phyloP scores from a whole-genome alignment of 2,113 vertebrate species.

The Callipepla californica region DNA sequence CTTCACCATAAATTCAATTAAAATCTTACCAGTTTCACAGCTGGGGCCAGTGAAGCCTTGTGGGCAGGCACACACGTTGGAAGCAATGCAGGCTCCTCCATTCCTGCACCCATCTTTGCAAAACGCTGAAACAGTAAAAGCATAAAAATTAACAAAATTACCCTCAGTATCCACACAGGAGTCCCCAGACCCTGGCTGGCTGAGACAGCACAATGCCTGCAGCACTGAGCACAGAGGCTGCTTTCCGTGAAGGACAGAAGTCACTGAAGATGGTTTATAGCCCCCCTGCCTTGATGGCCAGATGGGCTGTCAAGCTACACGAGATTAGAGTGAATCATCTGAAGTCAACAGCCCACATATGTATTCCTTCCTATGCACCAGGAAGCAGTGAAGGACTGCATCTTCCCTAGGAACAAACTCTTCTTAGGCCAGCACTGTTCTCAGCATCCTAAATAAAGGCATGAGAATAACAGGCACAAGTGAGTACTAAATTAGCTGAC shows the following conservation, averaged over 20 bases:
- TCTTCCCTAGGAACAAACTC: background rate
- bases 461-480: background rate
- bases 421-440: background rate
- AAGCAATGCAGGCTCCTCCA: constrained; percentile 92
- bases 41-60: constrained; percentile 94
- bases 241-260: background rate
- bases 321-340: constrained; percentile 49
- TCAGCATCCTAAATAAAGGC: background rate
- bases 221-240: background rate
- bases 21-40: constrained; percentile 92
- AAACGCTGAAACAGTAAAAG: constrained; percentile 85
- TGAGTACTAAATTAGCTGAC: background rate
- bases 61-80: constrained; percentile 93
- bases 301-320: constrained; percentile 37
- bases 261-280: constrained; percentile 19
- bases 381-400: background rate
- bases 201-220: accelerated
- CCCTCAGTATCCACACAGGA: background rate
- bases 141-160: background rate
- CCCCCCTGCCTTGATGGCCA: constrained; percentile 28
- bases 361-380: background rate
- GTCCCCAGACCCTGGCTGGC: background rate
- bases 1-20: constrained; percentile 5
- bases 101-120: constrained; percentile 95
- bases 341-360: constrained; percentile 42